Evolutionary conservation across 2,113 vertebrate species (phyloP).

Genomic region (Callospermophilus lateralis): DNA sequence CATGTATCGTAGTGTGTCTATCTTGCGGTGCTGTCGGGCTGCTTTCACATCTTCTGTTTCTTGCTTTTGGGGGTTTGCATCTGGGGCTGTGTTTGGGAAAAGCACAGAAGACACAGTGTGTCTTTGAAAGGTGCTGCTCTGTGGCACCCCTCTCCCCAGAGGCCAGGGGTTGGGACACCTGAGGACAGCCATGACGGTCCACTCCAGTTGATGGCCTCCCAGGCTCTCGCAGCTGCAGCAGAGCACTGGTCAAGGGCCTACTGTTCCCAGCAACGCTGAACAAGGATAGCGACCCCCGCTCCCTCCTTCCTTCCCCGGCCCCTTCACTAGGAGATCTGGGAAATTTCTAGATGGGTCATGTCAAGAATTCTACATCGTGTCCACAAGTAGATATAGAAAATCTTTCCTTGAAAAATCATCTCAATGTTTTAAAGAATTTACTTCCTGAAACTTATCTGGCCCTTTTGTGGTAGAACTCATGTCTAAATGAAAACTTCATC

Average conservation of each 20-base stretch:
- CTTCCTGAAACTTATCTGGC: not conserved
- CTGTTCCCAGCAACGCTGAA: constrained; percentile 67
- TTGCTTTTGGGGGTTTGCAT: constrained; percentile 79
- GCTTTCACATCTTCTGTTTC: too few relatives aligned
- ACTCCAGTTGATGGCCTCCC: not conserved
- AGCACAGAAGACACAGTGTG: constrained; percentile 79
- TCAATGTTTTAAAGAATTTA: not conserved
- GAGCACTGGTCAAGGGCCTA: constrained; percentile 71
- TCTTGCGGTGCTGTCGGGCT: too few relatives aligned
- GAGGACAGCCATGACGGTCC: not conserved
- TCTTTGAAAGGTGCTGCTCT: constrained; percentile 54
- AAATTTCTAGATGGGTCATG: too few relatives aligned
- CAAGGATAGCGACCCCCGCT: constrained; percentile 46
- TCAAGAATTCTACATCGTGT: not conserved
- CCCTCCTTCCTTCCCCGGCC: too few relatives aligned
- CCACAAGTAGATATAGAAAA: not conserved
- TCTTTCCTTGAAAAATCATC: not conserved
- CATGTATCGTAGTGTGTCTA: too few relatives aligned
- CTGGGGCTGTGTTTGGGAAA: constrained; percentile 85
- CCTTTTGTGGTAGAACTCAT: not conserved
- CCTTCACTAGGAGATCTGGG: not conserved
- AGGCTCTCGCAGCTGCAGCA: constrained; percentile 52
- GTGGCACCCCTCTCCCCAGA: constrained; percentile 83
- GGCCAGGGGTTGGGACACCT: constrained; percentile 65
- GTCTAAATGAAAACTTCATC: too few relatives aligned